Percentiles rank a stretch among this genome's conserved stretches.
Conservation (phyloP, 2,113 vertebrate species). For the Haplochromis vanheusdeni region DNA sequence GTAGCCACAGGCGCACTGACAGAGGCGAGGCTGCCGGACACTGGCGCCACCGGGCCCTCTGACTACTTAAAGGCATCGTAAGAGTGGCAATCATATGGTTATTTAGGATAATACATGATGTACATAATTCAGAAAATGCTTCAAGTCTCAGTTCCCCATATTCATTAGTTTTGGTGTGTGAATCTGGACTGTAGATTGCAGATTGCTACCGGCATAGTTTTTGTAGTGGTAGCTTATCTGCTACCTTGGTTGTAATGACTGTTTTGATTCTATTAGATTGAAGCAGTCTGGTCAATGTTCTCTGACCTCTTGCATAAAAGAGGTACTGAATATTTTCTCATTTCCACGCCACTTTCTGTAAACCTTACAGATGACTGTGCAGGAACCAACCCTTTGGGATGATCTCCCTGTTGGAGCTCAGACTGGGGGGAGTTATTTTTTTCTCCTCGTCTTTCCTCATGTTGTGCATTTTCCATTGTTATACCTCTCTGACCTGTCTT, state of each 20-base stretch:
- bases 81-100: background rate
- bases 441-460: too few species aligned
- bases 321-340: background rate
- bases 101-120: background rate
- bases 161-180: background rate
- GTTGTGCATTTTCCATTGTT: too few species aligned
- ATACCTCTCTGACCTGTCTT: too few species aligned
- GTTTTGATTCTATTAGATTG: background rate
- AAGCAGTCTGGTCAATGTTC: background rate
- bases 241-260: background rate
- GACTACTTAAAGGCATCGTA: background rate
- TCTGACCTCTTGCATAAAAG: background rate
- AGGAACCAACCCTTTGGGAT: background rate
- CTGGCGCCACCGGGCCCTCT: background rate
- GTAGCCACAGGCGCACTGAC: background rate
- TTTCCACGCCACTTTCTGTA: background rate
- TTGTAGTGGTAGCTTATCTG: background rate
- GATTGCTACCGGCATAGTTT: background rate
- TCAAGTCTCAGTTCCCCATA: background rate
- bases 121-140: background rate
- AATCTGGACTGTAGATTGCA: background rate
- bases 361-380: background rate
- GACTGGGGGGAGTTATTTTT: too few species aligned
- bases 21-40: background rate
- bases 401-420: too few species aligned